These are phyloP conservation scores for Oryzaephilus surinamensis DNA, from an alignment of 1,140 invertebrate species.

Conservation along the genomic window DNA sequence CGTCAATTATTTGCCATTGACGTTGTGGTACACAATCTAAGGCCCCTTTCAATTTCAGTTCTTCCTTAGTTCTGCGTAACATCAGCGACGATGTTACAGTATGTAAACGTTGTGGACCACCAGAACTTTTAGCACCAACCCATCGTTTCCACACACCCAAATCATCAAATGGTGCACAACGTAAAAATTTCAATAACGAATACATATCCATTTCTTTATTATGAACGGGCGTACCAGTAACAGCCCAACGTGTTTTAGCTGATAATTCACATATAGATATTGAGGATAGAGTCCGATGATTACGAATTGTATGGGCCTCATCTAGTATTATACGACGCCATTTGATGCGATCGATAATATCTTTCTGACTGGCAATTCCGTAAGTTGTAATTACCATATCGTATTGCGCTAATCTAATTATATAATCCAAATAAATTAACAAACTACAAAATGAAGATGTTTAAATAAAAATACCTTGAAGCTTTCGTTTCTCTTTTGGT, in stretches of 20 bases:
- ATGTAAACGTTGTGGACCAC: constrained; percentile 60
- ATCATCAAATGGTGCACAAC: constrained; percentile 80
- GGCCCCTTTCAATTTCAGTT: constrained; percentile 50
- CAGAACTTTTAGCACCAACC: constrained; percentile 64
- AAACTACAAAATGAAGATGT: no score
- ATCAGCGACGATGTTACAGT: constrained; percentile 71
- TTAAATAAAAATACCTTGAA: constrained; percentile 39
- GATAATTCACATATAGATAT: constrained; percentile 55
- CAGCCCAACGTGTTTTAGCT: constrained; percentile 61
- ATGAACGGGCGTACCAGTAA: constrained; percentile 93
- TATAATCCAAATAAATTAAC: not conserved
- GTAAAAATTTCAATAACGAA: constrained; percentile 74
- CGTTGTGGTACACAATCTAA: constrained; percentile 57
- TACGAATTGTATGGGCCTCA: constrained; percentile 86
- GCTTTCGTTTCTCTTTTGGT: constrained; percentile 54
- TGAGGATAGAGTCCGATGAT: constrained; percentile 68
- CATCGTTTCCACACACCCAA: constrained; percentile 55
- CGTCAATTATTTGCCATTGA: constrained; percentile 41
- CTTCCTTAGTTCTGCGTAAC: constrained; percentile 72
- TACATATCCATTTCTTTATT: constrained; percentile 87
- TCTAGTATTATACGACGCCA: constrained; percentile 87
- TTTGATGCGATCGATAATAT: constrained; percentile 49
- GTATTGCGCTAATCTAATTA: constrained; percentile 41
- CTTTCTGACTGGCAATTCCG: constrained; percentile 44
- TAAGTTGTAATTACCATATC: constrained; percentile 76